phyloP scores from a whole-genome alignment of 2,113 vertebrate species.

The Pachyramphus minor region DNA sequence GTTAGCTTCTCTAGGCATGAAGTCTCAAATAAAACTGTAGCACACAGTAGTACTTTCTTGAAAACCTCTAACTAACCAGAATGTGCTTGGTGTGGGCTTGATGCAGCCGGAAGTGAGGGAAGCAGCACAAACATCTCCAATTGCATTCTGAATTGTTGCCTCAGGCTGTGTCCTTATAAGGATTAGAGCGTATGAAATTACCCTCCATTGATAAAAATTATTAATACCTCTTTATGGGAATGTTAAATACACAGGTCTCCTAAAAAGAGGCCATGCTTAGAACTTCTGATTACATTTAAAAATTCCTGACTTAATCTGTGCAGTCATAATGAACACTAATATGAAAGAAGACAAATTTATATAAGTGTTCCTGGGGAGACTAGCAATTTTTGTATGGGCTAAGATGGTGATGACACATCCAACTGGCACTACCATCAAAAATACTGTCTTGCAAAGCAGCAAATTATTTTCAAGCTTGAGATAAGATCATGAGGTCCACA shows the following conservation, averaged over 20 bases:
- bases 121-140: fast-evolving
- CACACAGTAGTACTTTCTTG: not conserved
- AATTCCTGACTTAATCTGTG: not conserved
- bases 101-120: not conserved
- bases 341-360: not conserved
- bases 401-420: not conserved
- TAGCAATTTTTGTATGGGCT: not conserved
- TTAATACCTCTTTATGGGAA: not conserved
- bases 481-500: not conserved
- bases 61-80: not conserved
- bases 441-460: not conserved
- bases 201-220: not conserved
- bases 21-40: not conserved
- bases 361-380: not conserved
- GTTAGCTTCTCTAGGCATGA: not conserved
- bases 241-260: not conserved
- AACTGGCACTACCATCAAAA: not conserved
- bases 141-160: not conserved
- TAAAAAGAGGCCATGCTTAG: not conserved
- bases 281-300: not conserved
- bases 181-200: not conserved
- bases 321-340: not conserved
- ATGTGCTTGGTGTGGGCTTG: not conserved
- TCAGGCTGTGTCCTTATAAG: not conserved
- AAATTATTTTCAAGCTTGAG: not conserved